Conservation (phyloP, 2,113 vertebrate species). For the Toxotes chatareus region DNA sequence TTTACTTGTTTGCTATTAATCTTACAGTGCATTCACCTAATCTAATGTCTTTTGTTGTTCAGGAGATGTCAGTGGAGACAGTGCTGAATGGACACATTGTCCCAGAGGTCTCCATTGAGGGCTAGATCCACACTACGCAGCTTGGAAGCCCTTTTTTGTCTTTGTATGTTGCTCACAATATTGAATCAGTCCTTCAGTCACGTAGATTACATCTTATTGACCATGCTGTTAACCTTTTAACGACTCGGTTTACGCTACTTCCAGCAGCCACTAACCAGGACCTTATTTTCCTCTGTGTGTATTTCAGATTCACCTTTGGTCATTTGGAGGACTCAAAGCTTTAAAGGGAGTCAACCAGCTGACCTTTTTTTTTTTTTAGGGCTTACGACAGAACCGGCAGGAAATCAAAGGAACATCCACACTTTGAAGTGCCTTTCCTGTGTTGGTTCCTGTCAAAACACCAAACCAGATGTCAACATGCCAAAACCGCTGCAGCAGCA, state of each 20-base stretch:
- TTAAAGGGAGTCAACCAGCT: constrained; percentile 48
- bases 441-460: constrained; percentile 57
- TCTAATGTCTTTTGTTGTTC: not conserved
- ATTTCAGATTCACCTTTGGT: constrained; percentile 65
- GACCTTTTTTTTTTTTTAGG: constrained; percentile 45
- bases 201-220: not conserved
- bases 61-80: constrained; percentile 69
- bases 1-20: not conserved
- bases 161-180: constrained; percentile 47
- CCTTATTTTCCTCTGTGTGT: not conserved
- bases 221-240: not conserved
- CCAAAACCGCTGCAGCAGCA: constrained; percentile 25
- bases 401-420: constrained; percentile 70
- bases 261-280: not conserved
- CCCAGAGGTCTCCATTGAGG: constrained; percentile 73
- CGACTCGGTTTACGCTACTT: not conserved
- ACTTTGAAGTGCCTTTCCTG: constrained; percentile 76
- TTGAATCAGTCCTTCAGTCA: not conserved
- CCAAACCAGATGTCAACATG: constrained; percentile 62
- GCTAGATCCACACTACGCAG: constrained; percentile 41
- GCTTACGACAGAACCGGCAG: constrained; percentile 54
- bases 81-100: constrained; percentile 65
- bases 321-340: constrained; percentile 48
- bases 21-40: not conserved
- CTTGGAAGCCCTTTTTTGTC: constrained; percentile 22